Evolutionary conservation across 1,140 invertebrate species (phyloP).

Genomic region (Parasteatoda tepidariorum): DNA sequence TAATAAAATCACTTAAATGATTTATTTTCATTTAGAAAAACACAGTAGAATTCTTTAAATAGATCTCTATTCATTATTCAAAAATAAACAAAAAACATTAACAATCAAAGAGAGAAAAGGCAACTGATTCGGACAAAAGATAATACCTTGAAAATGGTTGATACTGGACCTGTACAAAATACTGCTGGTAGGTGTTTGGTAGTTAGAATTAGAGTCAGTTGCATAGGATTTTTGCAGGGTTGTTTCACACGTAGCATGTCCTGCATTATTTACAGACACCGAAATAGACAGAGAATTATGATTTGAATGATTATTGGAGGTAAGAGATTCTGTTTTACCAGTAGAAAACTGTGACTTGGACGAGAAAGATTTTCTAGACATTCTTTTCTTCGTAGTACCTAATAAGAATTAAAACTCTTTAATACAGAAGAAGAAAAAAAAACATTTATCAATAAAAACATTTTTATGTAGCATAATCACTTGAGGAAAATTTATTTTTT

Average conservation of each 20-base stretch:
- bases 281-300: not conserved
- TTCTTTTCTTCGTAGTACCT: not conserved
- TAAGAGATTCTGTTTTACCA: not conserved
- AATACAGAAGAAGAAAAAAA: too few species aligned
- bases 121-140: too few species aligned
- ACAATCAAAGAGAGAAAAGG: too few species aligned
- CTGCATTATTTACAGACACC: not conserved
- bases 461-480: too few species aligned
- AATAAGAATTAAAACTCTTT: too few species aligned
- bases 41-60: too few species aligned
- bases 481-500: too few species aligned
- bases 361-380: not conserved
- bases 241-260: not conserved
- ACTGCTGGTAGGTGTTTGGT: not conserved
- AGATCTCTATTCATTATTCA: too few species aligned
- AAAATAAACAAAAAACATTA: too few species aligned
- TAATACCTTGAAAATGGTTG: not conserved
- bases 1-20: too few species aligned
- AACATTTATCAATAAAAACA: too few species aligned
- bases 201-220: not conserved
- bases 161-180: not conserved
- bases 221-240: not conserved
- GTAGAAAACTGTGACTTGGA: not conserved
- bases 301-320: not conserved
- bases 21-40: too few species aligned